Evolutionary conservation across 2,797 vertebrate genomes (phyloP).

Genomic region (Mus spretus): DNA sequence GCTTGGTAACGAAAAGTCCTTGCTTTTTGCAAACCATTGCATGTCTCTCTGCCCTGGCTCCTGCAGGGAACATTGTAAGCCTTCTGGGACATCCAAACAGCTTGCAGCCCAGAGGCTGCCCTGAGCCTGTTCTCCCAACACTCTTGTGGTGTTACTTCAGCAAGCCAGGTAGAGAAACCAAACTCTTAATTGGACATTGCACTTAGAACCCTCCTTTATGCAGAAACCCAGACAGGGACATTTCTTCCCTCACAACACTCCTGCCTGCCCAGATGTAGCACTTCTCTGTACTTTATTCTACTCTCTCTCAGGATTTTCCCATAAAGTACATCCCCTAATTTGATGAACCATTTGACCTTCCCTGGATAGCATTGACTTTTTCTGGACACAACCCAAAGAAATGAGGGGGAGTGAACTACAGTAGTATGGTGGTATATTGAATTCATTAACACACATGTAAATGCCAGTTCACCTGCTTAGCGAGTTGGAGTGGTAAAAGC

Average conservation of each 20-base stretch:
- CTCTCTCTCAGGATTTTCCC: background rate
- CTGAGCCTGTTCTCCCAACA: background rate
- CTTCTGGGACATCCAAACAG: background rate
- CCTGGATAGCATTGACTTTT: background rate
- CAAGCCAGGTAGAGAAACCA: background rate
- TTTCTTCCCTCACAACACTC: background rate
- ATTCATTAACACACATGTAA: background rate
- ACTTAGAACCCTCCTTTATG: background rate
- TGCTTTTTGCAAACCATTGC: constrained; percentile 32
- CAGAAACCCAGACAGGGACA: background rate
- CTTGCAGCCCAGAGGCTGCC: background rate
- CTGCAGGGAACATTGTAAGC: background rate
- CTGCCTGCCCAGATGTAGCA: background rate
- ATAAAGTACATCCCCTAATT: background rate
- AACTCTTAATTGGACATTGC: rapidly evolving
- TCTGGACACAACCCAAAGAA: background rate
- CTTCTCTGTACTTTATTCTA: background rate
- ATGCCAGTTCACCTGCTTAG: background rate
- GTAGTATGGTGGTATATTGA: background rate
- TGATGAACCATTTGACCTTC: background rate
- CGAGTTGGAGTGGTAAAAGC: background rate
- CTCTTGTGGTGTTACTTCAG: background rate
- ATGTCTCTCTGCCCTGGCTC: background rate
- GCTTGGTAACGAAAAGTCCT: constrained; percentile 15
- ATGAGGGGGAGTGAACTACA: background rate